phyloP scores from a whole-genome alignment of 2,888 invertebrate genomes.

The Pardosa pseudoannulata region DNA sequence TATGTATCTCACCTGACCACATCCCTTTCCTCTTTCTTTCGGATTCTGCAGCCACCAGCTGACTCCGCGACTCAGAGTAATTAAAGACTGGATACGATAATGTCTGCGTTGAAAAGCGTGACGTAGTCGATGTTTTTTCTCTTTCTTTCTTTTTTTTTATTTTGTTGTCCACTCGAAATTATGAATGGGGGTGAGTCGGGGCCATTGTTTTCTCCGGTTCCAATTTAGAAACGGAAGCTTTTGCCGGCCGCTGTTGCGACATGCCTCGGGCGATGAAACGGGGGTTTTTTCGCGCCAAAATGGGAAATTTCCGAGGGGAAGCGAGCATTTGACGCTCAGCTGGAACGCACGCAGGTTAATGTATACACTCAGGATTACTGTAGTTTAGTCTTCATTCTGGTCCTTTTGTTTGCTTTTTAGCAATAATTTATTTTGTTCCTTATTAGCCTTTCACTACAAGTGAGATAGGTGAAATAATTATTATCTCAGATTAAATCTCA shows the following conservation, averaged over 20 bases:
- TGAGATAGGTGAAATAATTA: too few species aligned
- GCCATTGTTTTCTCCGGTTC: slow-evolving; percentile 55
- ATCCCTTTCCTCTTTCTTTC: slow-evolving; percentile 16
- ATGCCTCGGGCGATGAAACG: neutral
- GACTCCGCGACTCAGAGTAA: slow-evolving; percentile 6
- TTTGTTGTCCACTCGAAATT: slow-evolving; percentile 19
- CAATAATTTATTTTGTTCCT: too few species aligned
- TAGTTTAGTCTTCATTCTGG: too few species aligned
- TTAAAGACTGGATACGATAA: slow-evolving; percentile 64
- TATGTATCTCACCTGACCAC: slow-evolving; percentile 5
- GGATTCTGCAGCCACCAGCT: neutral
- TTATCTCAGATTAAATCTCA: too few species aligned
- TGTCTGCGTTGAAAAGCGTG: slow-evolving; percentile 65
- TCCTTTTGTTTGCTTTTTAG: too few species aligned
- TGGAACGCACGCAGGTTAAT: too few species aligned
- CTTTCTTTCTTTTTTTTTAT: too few species aligned
- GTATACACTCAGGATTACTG: too few species aligned
- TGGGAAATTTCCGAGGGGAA: neutral
- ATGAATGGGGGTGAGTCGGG: slow-evolving; percentile 27
- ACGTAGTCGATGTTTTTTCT: slow-evolving; percentile 70
- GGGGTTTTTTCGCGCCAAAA: neutral
- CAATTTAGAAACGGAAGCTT: slow-evolving; percentile 71
- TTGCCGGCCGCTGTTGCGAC: slow-evolving; percentile 27
- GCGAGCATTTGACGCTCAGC: too few species aligned
- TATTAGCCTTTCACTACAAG: too few species aligned